Evolutionary conservation across 1,140 invertebrate species (phyloP).

Genomic region (Linepithema humile): DNA sequence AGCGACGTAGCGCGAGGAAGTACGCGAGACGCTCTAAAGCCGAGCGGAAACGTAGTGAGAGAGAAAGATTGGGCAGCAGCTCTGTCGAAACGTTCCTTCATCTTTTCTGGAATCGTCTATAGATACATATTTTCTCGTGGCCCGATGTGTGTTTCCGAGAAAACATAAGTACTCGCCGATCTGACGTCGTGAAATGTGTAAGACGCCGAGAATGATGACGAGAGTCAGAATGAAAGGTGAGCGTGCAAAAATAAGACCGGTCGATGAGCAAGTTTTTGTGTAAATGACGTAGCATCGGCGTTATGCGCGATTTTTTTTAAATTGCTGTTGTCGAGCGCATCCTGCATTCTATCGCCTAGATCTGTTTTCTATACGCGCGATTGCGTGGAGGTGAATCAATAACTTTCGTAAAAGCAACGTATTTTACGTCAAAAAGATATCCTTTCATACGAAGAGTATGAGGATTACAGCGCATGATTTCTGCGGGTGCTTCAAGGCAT

Average conservation of each 20-base stretch:
- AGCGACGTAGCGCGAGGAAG: slow-evolving; percentile 54
- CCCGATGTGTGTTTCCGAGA: slow-evolving; percentile 25
- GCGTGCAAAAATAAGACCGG: slow-evolving; percentile 8
- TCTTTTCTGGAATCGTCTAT: background rate
- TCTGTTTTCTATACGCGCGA: background rate
- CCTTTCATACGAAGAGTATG: background rate
- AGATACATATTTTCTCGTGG: slow-evolving; percentile 43
- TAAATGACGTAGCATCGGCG: slow-evolving; percentile 20
- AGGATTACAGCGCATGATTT: slow-evolving; percentile 9
- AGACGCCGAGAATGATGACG: background rate
- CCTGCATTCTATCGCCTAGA: background rate
- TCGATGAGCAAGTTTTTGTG: slow-evolving; percentile 23
- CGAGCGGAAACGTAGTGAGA: background rate
- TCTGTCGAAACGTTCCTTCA: slow-evolving; percentile 52
- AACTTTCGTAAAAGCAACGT: slow-evolving; percentile 16
- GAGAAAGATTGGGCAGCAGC: slow-evolving; percentile 6
- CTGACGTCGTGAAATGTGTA: slow-evolving; percentile 10
- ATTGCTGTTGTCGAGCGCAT: background rate
- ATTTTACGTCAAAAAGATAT: slow-evolving; percentile 9
- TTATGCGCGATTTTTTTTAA: slow-evolving; percentile 39
- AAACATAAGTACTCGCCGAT: slow-evolving; percentile 3
- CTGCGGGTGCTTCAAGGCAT: background rate
- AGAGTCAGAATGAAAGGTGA: background rate
- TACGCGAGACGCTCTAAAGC: slow-evolving; percentile 48
- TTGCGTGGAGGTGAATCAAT: slow-evolving; percentile 3